Conservation (phyloP, 2,888 invertebrate species). For the Blastobasis lacticolella region DNA sequence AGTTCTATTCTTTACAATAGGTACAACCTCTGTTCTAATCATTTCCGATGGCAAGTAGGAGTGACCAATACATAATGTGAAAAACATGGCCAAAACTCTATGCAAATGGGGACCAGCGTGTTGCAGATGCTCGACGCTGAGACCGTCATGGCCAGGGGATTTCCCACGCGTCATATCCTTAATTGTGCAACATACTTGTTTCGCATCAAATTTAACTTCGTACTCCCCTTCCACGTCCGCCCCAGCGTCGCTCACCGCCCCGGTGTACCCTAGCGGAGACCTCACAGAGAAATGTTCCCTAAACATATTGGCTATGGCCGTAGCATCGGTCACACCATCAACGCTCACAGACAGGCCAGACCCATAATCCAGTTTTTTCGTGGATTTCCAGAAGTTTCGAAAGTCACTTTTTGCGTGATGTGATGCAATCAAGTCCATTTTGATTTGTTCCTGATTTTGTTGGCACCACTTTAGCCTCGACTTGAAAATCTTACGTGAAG, state of each 20-base stretch:
- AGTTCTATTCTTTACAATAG: slow-evolving; percentile 11
- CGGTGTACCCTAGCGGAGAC: neutral
- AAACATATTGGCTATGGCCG: slow-evolving; percentile 6
- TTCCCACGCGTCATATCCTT: no score
- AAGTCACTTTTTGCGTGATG: slow-evolving; percentile 6
- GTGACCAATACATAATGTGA: slow-evolving; percentile 9
- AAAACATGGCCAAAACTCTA: slow-evolving; percentile 7
- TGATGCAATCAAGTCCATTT: slow-evolving; percentile 9
- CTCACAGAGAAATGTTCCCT: slow-evolving; percentile 5
- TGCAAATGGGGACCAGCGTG: slow-evolving; percentile 12
- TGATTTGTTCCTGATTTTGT: slow-evolving; percentile 9
- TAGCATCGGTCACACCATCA: slow-evolving; percentile 2
- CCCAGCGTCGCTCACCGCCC: no score
- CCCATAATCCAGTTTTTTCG: slow-evolving; percentile 5
- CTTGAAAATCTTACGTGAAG: slow-evolving; percentile 11
- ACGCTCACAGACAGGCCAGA: slow-evolving; percentile 10
- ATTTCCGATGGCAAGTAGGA: no score
- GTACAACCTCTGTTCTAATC: slow-evolving; percentile 10
- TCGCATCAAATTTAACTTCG: no score
- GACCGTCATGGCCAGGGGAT: no score
- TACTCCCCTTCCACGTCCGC: no score
- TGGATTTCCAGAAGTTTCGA: slow-evolving; percentile 10
- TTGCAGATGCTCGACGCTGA: no score
- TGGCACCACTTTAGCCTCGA: slow-evolving; percentile 11
- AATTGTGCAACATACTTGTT: no score